A percentile compares a stretch with the other conserved stretches of the same genome.
Conservation (phyloP, 2,113 vertebrate genomes). For the Zosterops lateralis region DNA sequence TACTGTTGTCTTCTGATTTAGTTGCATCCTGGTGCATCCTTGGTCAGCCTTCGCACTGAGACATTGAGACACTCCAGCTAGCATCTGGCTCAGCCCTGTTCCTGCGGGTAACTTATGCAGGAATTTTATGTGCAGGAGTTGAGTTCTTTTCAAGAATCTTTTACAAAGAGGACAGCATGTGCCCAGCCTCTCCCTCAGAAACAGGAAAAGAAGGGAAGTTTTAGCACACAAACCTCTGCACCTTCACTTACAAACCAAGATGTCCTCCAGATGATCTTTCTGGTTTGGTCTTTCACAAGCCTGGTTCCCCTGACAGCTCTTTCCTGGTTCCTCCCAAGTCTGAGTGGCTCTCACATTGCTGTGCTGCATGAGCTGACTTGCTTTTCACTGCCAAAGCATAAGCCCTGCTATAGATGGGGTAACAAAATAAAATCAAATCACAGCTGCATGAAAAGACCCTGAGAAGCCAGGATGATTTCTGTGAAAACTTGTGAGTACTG, state of each 20-base stretch:
- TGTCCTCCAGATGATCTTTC: not conserved
- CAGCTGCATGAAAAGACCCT: not conserved
- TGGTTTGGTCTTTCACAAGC: not conserved
- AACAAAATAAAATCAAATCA: not conserved
- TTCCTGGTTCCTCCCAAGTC: not conserved
- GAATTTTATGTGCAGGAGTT: not conserved
- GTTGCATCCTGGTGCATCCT: not conserved
- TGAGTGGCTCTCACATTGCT: not conserved
- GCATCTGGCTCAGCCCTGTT: not conserved
- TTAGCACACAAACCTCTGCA: not conserved
- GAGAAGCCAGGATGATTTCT: not conserved
- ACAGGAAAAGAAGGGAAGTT: not conserved
- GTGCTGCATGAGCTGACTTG: not conserved
- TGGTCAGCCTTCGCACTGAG: not conserved
- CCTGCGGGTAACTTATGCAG: fast-evolving
- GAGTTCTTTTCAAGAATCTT: not conserved
- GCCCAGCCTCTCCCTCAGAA: not conserved
- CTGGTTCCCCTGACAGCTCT: not conserved
- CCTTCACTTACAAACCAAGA: not conserved
- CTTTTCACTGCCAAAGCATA: not conserved
- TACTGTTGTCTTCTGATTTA: not conserved
- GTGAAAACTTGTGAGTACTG: not conserved
- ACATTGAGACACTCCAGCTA: not conserved
- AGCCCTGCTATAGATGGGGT: not conserved
- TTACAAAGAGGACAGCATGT: not conserved